phyloP scores from a whole-genome alignment of 2,888 invertebrate species.

The Caenorhabditis uteleia region DNA sequence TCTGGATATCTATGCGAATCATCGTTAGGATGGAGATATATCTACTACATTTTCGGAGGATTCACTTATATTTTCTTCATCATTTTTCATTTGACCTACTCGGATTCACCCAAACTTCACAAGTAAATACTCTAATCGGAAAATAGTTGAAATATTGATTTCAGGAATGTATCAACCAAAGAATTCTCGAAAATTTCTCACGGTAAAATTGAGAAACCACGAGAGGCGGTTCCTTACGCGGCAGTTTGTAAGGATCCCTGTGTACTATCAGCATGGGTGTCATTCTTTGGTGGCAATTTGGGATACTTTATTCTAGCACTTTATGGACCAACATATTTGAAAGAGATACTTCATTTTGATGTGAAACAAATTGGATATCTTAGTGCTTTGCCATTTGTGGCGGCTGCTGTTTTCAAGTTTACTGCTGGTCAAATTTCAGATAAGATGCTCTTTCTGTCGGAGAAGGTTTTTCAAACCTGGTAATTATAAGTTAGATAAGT shows the following conservation, averaged over 20 bases:
- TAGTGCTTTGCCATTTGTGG: slow-evolving; percentile 39
- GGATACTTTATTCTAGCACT: slow-evolving; percentile 47
- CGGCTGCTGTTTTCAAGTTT: slow-evolving; percentile 41
- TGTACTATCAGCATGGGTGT: slow-evolving; percentile 13
- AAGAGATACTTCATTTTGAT: slow-evolving; percentile 36
- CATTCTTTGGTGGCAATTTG: slow-evolving; percentile 43
- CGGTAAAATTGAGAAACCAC: background rate
- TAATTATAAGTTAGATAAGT: background rate
- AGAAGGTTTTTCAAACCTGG: slow-evolving; percentile 14
- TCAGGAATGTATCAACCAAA: slow-evolving; percentile 1
- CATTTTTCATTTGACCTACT: slow-evolving; percentile 26
- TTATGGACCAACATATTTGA: slow-evolving; percentile 54
- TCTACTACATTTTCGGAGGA: slow-evolving; percentile 35
- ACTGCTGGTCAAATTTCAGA: slow-evolving; percentile 41
- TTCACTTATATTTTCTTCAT: slow-evolving; percentile 11
- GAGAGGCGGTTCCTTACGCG: slow-evolving; percentile 29
- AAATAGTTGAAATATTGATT: background rate
- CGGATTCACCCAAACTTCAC: slow-evolving; percentile 25
- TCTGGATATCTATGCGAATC: slow-evolving; percentile 39
- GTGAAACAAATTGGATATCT: slow-evolving; percentile 36
- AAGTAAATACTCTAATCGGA: background rate
- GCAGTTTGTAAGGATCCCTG: slow-evolving; percentile 13
- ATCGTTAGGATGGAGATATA: slow-evolving; percentile 28
- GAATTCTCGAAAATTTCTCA: slow-evolving; percentile 5
- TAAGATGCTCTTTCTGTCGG: slow-evolving; percentile 26